Conservation (phyloP, 2,113 vertebrate genomes). For the Physeter macrocephalus region DNA sequence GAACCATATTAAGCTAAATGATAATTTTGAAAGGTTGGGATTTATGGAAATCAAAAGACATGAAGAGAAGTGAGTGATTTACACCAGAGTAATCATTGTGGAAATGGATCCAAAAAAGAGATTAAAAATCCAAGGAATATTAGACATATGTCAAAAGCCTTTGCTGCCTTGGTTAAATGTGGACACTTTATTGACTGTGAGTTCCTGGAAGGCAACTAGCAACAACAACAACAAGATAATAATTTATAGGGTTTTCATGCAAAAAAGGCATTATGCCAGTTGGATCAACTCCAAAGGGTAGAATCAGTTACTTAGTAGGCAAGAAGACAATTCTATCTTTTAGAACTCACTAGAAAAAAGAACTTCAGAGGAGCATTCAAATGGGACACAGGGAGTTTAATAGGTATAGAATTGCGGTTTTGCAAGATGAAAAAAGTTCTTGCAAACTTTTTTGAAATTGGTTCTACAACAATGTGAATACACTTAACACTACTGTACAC, state of each 20-base stretch:
- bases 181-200: neutral
- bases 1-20: neutral
- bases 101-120: neutral
- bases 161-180: neutral
- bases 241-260: neutral
- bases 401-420: neutral
- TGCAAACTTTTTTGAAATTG: neutral
- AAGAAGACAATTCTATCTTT: neutral
- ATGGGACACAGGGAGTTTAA: neutral
- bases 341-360: neutral
- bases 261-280: neutral
- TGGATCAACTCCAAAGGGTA: neutral
- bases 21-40: neutral
- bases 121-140: neutral
- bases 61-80: neutral
- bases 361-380: neutral
- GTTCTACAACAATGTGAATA: neutral
- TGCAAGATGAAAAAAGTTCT: neutral
- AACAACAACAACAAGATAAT: neutral
- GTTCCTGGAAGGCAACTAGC: neutral
- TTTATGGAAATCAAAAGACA: neutral
- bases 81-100: neutral
- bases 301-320: neutral
- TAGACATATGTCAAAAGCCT: neutral
- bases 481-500: neutral